Percentiles rank a stretch among this genome's conserved stretches.
Evolutionary conservation across 2,113 vertebrate species (phyloP).

Genomic region (Sarotherodon lohbergeri): DNA sequence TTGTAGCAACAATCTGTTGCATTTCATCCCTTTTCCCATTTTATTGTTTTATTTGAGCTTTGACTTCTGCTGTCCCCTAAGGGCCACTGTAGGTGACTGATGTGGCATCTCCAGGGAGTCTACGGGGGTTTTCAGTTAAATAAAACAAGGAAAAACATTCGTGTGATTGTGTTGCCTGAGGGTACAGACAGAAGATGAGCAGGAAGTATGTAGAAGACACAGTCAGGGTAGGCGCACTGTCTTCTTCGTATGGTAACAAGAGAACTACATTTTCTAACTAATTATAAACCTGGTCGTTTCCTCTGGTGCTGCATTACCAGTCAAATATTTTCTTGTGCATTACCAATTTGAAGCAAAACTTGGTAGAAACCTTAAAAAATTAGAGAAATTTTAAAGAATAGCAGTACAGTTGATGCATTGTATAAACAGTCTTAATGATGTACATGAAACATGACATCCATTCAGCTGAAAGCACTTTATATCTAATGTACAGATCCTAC

Average conservation of each 20-base stretch:
- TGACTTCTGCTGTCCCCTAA: neutral
- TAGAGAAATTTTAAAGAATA: neutral
- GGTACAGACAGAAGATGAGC: neutral
- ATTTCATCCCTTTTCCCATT: neutral
- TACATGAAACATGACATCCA: neutral
- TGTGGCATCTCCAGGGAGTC: neutral
- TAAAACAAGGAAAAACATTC: neutral
- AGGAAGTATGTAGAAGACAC: neutral
- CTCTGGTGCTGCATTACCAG: neutral
- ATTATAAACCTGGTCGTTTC: neutral
- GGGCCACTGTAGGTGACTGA: neutral
- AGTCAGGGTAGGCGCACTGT: neutral
- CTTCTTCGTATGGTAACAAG: neutral
- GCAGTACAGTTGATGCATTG: neutral
- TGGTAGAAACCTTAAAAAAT: neutral
- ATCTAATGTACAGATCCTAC: neutral
- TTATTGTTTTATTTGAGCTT: slow-evolving; percentile 3
- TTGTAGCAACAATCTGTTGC: neutral
- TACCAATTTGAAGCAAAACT: neutral
- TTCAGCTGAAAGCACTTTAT: neutral
- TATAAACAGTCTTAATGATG: neutral
- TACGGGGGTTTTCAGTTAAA: neutral
- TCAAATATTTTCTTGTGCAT: neutral
- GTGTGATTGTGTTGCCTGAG: neutral
- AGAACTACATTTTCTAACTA: neutral